phyloP scores from a whole-genome alignment of 2,113 vertebrate species.

The Zapus hudsonius region DNA sequence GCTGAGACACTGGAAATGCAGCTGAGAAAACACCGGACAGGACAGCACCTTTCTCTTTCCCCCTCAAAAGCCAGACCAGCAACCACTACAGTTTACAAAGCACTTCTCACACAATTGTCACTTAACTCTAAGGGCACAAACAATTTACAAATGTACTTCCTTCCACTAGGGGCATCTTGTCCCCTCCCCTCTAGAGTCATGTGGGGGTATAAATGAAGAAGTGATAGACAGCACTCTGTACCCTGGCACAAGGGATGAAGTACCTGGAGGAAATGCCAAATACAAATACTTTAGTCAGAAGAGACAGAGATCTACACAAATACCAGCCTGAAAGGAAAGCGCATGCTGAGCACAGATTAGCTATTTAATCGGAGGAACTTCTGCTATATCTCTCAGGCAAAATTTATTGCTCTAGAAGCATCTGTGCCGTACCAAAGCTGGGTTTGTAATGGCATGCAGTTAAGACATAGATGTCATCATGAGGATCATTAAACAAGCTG shows the following conservation, averaged over 20 bases:
- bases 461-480: slow-evolving; percentile 19
- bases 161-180: background rate
- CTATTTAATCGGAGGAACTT: slow-evolving; percentile 48
- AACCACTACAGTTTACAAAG: background rate
- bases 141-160: background rate
- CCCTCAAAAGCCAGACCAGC: background rate
- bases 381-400: slow-evolving; percentile 23
- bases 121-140: background rate
- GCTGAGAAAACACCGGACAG: background rate
- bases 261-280: background rate
- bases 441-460: slow-evolving; percentile 38
- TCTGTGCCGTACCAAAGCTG: background rate
- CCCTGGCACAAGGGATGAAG: background rate
- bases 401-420: slow-evolving; percentile 60
- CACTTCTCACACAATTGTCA: background rate
- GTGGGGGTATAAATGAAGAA: background rate
- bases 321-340: slow-evolving; percentile 34
- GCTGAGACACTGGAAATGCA: fast-evolving
- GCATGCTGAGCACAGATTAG: slow-evolving; percentile 36
- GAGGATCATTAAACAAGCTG: slow-evolving; percentile 57
- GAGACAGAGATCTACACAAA: slow-evolving; percentile 17
- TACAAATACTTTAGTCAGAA: slow-evolving; percentile 8
- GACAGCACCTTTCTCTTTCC: background rate
- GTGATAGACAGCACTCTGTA: background rate
- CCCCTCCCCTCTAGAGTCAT: background rate